Percentiles rank a stretch among this genome's conserved stretches.
Conservation (phyloP, 2,888 invertebrate genomes). For the Busseola fusca region DNA sequence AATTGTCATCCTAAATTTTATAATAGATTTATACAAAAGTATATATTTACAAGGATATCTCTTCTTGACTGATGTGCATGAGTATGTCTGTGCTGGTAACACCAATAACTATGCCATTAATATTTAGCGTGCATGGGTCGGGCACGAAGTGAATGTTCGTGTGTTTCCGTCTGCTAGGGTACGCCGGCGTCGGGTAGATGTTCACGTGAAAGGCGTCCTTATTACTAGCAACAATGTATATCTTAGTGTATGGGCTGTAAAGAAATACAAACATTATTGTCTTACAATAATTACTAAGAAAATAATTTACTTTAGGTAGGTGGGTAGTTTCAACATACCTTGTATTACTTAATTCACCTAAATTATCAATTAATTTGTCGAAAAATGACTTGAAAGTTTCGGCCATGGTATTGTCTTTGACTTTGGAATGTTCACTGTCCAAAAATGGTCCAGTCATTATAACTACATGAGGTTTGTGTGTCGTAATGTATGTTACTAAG, state of each 20-base stretch:
- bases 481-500: constrained; percentile 91
- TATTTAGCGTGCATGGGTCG: constrained; percentile 94
- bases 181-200: constrained; percentile 96
- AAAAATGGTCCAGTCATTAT: constrained; percentile 96
- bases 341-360: constrained; percentile 88
- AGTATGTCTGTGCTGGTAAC: constrained; percentile 95
- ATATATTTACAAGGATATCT: constrained; percentile 91
- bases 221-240: constrained; percentile 93
- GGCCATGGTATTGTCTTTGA: constrained; percentile 90
- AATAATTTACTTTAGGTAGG: background rate
- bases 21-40: background rate
- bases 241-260: constrained; percentile 90
- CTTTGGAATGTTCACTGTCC: constrained; percentile 91
- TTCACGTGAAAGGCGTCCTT: constrained; percentile 94
- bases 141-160: constrained; percentile 91
- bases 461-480: constrained; percentile 93
- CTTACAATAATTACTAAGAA: background rate
- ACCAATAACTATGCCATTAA: constrained; percentile 93
- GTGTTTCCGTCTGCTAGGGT: constrained; percentile 87
- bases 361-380: constrained; percentile 91
- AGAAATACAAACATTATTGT: constrained; percentile 21
- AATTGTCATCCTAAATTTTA: background rate
- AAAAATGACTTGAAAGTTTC: constrained; percentile 93
- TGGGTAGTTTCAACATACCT: constrained; percentile 81
- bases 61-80: constrained; percentile 94